phyloP scores from a whole-genome alignment of 2,113 vertebrate species.

The Sylvietta virens region DNA sequence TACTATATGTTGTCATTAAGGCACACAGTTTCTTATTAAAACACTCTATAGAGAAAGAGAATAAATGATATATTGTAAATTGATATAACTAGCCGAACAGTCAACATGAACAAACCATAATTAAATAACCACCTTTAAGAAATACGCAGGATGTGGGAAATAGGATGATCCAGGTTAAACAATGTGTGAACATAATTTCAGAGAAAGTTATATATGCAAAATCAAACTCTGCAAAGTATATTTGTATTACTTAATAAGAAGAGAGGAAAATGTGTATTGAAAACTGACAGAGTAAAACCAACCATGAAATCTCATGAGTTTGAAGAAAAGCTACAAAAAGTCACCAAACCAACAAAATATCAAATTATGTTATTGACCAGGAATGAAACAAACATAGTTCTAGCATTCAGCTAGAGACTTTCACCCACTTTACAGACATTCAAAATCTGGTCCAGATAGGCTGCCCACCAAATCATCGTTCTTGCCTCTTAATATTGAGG shows the following conservation, averaged over 20 bases:
- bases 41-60: not conserved
- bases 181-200: constrained; percentile 15
- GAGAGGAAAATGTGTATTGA: not conserved
- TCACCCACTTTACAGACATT: not conserved
- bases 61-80: not conserved
- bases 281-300: not conserved
- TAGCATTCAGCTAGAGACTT: not conserved
- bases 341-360: not conserved
- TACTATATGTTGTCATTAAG: not conserved
- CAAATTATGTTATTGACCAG: not conserved
- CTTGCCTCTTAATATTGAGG: not conserved
- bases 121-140: constrained; percentile 30
- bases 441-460: not conserved
- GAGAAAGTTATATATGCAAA: not conserved
- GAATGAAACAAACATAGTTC: not conserved
- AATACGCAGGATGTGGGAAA: not conserved
- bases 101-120: not conserved
- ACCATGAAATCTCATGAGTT: not conserved
- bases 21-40: constrained; percentile 18
- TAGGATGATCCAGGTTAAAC: constrained; percentile 34
- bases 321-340: not conserved
- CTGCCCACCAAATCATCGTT: not conserved
- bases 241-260: constrained; percentile 48
- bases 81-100: not conserved
- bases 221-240: constrained; percentile 16